Evolutionary conservation across 2,888 invertebrate genomes (phyloP).

Genomic region (Scaptomyza tumidula): DNA sequence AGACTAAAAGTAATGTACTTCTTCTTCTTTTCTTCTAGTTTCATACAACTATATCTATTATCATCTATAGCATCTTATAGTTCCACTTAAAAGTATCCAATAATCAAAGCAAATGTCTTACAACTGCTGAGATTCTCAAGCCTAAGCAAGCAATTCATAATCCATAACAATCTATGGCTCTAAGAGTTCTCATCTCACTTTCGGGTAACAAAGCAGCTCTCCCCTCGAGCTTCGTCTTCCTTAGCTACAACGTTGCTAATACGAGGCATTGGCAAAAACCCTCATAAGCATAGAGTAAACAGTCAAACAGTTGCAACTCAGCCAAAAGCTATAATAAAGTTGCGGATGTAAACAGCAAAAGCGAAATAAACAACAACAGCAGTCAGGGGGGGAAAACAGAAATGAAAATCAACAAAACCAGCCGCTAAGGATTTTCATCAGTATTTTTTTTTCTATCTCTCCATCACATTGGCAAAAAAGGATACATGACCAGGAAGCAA

Average conservation of each 20-base stretch:
- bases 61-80: not conserved
- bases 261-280: conserved; percentile 65
- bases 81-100: conserved; percentile 45
- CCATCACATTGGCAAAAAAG: conserved; percentile 37
- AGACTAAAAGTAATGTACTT: too few relatives aligned
- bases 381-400: conserved; percentile 56
- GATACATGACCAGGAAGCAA: conserved; percentile 49
- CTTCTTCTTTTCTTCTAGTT: too few relatives aligned
- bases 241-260: conserved; percentile 61
- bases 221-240: not conserved
- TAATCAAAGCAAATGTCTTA: conserved; percentile 45
- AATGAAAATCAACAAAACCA: conserved; percentile 73
- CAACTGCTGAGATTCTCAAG: conserved; percentile 65
- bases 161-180: conserved; percentile 50
- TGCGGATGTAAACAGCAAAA: conserved; percentile 76
- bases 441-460: conserved; percentile 36
- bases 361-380: conserved; percentile 52
- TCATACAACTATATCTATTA: not conserved
- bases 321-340: conserved; percentile 81
- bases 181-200: conserved; percentile 35
- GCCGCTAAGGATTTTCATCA: conserved; percentile 62
- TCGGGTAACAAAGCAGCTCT: conserved; percentile 4
- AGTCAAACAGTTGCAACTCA: conserved; percentile 76
- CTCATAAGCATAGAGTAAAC: conserved; percentile 77
- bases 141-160: conserved; percentile 54